Evolutionary conservation across 2,888 invertebrate genomes (phyloP), one percentile per base, ranked within the genome.

Genomic region (Agrotis ipsilon): DNA sequence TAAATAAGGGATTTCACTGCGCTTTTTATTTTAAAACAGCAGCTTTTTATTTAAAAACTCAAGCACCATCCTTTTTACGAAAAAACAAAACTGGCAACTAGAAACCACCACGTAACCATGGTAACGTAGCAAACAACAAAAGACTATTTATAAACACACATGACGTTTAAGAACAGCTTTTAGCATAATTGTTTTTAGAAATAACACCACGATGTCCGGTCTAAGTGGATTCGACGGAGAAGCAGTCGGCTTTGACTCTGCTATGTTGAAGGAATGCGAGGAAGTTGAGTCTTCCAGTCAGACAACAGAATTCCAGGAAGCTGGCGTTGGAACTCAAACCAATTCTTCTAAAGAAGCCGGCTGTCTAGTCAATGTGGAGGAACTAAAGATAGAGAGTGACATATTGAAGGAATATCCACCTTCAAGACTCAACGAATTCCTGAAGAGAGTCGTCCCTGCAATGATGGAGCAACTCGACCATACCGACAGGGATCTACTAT

Each of bases 141-240:
- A 59, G 68, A 84, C 72, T 80, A 55, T 84, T 80, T 82, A 78
- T 76, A 79, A 80, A 84, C 83, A 80, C 45, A 1, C 0, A 11
- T 67, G 74, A 63, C 66, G n/a, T 63, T 43, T 77, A 14, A 55
- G 55, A 52, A 74, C 45, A 59, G 19, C 58, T 55, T 45, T 16
- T 13, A 54, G 7, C 27, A 1, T 43, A 66, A 63, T 60, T 66
- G 51, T 32, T 65, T 59, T 48, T 16, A 59, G 6, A 69, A 71
- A 49, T 75, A 46, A 58, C 18, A 58, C 1, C 0, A 32, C 24
- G 87, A 73, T 95, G 95, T 92, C 94, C 2, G 83, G 85, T 21
- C 74, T 96, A 43, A 94, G 94, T 66, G 95, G 95, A 0, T 96
- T 89, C 57, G 96, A 96, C 57, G 92, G 94, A 60, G 96, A 95